Base-by-base conservation (phyloP, 2,797 vertebrate species). In the Sebastes wilsoni region DNA sequence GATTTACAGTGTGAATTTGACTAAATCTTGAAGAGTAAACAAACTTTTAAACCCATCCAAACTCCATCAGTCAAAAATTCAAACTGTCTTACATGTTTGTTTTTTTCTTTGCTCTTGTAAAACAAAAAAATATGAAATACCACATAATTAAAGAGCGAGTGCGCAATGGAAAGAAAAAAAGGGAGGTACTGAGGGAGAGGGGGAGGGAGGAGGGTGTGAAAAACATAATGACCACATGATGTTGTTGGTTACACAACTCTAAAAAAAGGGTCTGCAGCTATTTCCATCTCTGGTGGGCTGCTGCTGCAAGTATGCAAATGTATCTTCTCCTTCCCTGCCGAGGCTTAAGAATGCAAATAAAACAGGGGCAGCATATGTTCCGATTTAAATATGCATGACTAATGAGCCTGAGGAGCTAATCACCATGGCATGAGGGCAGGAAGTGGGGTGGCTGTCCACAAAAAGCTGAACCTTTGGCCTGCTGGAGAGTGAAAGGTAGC, bases 361-460 rank as follows among this genome's bases (percentile, higher is more conserved):
- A 84, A 77, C 80, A 75, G 79, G 72, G 82, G 84, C 87, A 86
- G 83, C 89, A 92, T 90, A 82, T 88, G 89, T 72, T 88, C 58
- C 1, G 9, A 52, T 85, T 89, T 78, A 70, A 87, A 88, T 85
- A 64, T 75, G 72, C 74, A 83, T 66, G 69, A 83, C 25, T 79
- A 78, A 86, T 83, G 81, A 86, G 82, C 61, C 76, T 58, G 80
- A 75, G 66, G 62, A 80, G 79, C 75, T 89, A 75, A 87, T 82
- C 75, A 77, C 28, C 67, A 4, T 0, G 25, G 32, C 28, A 30
- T 0, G 36, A 71, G 72, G 42, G 79, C 71, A 75, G 76, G 65
- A 56, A 66, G 80, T 18, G 58, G 20, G 22, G 18, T 14, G 38
- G 32, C 23, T 23, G 74, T 46, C 61, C 66, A 77, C 55, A 18